A percentile compares a stretch with the other conserved stretches of the same genome.
Evolutionary conservation across 1,140 invertebrate genomes (phyloP).

Genomic region (Zaprionus camerounensis): DNA sequence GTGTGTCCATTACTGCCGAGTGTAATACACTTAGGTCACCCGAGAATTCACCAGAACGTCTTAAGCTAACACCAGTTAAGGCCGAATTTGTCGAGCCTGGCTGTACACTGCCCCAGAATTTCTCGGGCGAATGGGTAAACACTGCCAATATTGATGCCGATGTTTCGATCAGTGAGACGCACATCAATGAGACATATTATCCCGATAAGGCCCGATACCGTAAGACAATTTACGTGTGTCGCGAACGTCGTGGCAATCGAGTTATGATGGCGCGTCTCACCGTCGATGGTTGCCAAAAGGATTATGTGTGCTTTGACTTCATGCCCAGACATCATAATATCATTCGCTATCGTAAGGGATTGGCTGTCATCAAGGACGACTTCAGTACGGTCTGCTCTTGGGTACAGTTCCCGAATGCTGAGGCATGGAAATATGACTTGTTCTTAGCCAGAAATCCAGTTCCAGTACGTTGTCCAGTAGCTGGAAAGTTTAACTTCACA

Average conservation of each 20-base stretch:
- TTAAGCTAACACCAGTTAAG: constrained; percentile 93
- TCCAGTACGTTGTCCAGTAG: constrained; percentile 96
- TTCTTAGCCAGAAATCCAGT: constrained; percentile 96
- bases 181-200: constrained; percentile 97
- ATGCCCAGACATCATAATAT: constrained; percentile 97
- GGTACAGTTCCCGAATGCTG: constrained; percentile 94
- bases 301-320: constrained; percentile 99
- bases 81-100: constrained; percentile 94
- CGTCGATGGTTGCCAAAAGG: constrained; percentile 98
- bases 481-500: constrained; percentile 97
- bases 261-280: constrained; percentile 98
- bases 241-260: constrained; percentile 93
- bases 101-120: constrained; percentile 96
- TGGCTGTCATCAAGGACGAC: constrained; percentile 94
- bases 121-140: constrained; percentile 97
- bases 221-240: constrained; percentile 97
- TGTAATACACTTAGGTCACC: constrained; percentile 96
- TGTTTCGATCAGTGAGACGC: constrained; percentile 97
- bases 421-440: constrained; percentile 95
- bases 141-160: constrained; percentile 98
- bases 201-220: constrained; percentile 95
- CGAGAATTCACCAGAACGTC: constrained; percentile 95
- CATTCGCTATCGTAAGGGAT: constrained; percentile 94
- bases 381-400: constrained; percentile 97
- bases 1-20: constrained; percentile 95